These are phyloP conservation scores for Nesoenas mayeri DNA, from an alignment of 2,113 vertebrate genomes.

Conservation along the genomic window DNA sequence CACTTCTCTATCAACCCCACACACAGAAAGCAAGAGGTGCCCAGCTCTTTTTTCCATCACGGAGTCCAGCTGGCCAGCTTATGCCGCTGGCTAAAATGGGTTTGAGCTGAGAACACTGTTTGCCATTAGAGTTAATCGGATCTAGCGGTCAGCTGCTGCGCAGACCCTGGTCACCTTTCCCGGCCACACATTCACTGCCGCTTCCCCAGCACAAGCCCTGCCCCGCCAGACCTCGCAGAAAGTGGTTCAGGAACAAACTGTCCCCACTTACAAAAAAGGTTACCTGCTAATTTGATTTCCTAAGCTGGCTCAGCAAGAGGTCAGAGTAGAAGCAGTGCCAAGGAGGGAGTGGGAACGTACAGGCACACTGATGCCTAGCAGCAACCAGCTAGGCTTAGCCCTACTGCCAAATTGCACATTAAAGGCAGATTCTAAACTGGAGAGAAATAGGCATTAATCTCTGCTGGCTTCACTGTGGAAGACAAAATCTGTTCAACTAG, in stretches of 20 bases:
- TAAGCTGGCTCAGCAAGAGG: background rate
- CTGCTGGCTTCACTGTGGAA: background rate
- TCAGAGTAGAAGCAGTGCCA: background rate
- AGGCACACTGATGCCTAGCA: background rate
- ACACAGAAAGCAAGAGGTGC: background rate
- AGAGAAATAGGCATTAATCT: fast-evolving
- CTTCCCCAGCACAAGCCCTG: background rate
- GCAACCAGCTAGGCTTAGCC: background rate
- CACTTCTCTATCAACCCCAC: background rate
- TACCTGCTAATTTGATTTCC: background rate
- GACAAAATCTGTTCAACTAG: background rate
- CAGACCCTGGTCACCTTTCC: background rate
- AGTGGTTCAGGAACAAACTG: background rate
- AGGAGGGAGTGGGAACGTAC: background rate
- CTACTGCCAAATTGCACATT: background rate
- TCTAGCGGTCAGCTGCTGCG: background rate
- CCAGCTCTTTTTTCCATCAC: background rate
- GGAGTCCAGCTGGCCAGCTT: background rate
- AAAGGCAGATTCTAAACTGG: background rate
- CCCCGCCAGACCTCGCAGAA: background rate
- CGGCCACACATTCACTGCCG: background rate
- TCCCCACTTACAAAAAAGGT: background rate
- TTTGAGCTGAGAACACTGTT: background rate
- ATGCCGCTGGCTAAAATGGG: background rate
- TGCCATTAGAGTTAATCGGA: background rate